Conservation (phyloP, 2,113 vertebrate genomes). For the Sinosuthora webbiana region DNA sequence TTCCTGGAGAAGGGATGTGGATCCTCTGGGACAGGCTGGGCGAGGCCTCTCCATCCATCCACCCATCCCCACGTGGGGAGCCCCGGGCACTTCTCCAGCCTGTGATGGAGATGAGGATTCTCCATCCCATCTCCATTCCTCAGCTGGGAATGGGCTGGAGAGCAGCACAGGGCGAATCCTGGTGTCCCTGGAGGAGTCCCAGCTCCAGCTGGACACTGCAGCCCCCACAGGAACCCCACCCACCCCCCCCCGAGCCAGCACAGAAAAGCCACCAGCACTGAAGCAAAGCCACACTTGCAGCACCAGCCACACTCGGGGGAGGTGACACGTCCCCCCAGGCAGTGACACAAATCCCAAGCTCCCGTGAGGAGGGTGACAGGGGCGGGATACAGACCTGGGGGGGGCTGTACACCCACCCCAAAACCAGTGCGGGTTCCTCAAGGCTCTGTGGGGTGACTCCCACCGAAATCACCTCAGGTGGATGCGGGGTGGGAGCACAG, state of each 20-base stretch:
- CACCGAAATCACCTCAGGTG: background rate
- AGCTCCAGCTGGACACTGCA: background rate
- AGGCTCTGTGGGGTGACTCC: rapidly evolving
- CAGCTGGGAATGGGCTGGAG: rapidly evolving
- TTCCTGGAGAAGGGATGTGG: rapidly evolving
- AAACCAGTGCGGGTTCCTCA: background rate
- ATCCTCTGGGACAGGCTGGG: background rate
- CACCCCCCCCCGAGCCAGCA: background rate
- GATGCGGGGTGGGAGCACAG: rapidly evolving
- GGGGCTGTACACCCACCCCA: background rate
- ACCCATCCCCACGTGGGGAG: rapidly evolving
- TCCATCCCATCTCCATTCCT: too few relatives aligned
- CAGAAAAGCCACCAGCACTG: background rate
- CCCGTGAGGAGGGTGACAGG: rapidly evolving
- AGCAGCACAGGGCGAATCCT: rapidly evolving
- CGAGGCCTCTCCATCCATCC: background rate
- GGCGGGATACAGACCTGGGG: rapidly evolving
- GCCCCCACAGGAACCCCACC: background rate
- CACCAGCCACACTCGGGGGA: rapidly evolving
- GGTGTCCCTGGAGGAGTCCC: background rate
- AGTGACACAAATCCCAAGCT: rapidly evolving
- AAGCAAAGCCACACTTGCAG: background rate
- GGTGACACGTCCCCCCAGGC: background rate
- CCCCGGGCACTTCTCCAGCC: rapidly evolving
- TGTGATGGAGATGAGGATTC: too few relatives aligned